Evolutionary conservation across 2,113 vertebrate species (phyloP), one percentile per base, ranked within the genome.

Genomic region (Tamias sibiricus): DNA sequence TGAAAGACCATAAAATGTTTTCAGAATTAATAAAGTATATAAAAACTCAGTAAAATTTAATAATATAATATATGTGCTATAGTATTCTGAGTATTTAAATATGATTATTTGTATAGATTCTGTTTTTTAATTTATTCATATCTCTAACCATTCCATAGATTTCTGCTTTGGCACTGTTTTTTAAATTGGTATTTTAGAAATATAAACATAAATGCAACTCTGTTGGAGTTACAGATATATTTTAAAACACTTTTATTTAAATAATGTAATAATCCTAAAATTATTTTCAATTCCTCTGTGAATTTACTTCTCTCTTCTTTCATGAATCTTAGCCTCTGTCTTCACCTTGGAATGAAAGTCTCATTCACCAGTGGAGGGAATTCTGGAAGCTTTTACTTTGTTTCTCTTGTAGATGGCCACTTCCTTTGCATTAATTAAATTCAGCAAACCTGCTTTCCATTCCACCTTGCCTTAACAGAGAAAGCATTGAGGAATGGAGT

Each of bases 391-490:
- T 96, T 97, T 98, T 4, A 66, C 85, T 91, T 98, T 97, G 77
- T 95, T 98, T 98, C 95, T 98, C 92, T 98, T 98, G 94, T 97
- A 79, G 97, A 97, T 97, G 97, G 97, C 95, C 90, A 98, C 96
- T 98, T 98, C 95, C 97, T 98, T 97, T 96, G 82, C 96, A 97
- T 97, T 97, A 96, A 54, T 97, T 97, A 92, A 93, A 96, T 98
- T 75, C 81, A 96, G 94, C 32, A 97, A 93, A 85, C 85, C 54
- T 97, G 44, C 81, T 92, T 98, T 96, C 93, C 94, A 96, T 98
- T 97, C 72, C 80, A 66, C 52, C 49, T 89, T 92, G 40, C 62
- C 95, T 35, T 96, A 97, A 98, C 98, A 98, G 97, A 98, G 75
- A 40, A 69, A 91, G 88, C 80, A 98, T 98, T 98, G 96, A 98